Evolutionary conservation across 2,113 vertebrate genomes (phyloP).

Genomic region (Hylia prasina): DNA sequence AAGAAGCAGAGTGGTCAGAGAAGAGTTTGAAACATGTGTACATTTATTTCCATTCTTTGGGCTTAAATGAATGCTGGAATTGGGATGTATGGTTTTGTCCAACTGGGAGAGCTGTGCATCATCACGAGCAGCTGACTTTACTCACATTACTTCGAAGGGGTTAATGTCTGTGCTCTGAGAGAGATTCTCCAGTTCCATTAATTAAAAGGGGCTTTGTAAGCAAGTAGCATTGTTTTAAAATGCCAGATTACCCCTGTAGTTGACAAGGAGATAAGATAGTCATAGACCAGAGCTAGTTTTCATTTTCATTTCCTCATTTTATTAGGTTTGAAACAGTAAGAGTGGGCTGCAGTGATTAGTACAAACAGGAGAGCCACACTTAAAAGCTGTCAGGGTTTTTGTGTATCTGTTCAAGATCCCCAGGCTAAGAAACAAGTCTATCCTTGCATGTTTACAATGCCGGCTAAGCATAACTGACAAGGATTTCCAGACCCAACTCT

Average conservation of each 20-base stretch:
- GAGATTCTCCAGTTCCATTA: constrained; percentile 6
- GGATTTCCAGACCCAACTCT: constrained; percentile 25
- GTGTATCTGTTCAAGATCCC: constrained; percentile 50
- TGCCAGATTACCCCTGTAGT: constrained; percentile 7
- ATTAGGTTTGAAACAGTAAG: constrained; percentile 49
- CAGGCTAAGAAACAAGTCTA: constrained; percentile 64
- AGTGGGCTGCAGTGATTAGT: constrained; percentile 60
- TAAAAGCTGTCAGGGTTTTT: constrained; percentile 60
- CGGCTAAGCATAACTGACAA: constrained; percentile 52
- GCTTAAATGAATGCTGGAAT: background rate
- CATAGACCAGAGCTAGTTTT: constrained; percentile 43
- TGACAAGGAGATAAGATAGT: constrained; percentile 40
- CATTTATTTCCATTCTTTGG: background rate
- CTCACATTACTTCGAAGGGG: background rate
- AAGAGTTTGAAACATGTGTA: background rate
- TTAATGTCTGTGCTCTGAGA: background rate
- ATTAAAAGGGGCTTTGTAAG: constrained; percentile 7
- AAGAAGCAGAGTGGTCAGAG: background rate
- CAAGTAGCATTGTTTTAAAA: constrained; percentile 45
- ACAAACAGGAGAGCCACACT: constrained; percentile 55
- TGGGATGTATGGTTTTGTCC: background rate
- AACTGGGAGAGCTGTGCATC: background rate
- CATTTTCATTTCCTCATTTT: constrained; percentile 64
- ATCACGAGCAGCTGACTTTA: background rate
- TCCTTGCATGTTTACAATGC: constrained; percentile 59